Conservation (phyloP, 2,113 vertebrate species). For the Narcine bancroftii region DNA sequence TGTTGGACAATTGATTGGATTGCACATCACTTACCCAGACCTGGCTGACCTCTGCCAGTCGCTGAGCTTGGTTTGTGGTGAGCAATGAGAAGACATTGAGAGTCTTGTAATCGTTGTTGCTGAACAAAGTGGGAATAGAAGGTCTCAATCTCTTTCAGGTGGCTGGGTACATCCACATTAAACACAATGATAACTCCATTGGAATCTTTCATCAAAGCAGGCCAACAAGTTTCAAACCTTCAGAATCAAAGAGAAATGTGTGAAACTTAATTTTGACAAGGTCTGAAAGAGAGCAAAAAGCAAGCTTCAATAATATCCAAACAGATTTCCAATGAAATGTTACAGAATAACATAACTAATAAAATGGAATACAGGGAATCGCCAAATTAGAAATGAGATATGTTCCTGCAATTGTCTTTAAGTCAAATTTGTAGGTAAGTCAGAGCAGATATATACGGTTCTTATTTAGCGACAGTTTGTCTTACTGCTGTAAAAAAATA, state of each 20-base stretch:
- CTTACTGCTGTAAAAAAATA: too few relatives aligned
- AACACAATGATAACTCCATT: slow-evolving; percentile 84
- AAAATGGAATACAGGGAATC: too few relatives aligned
- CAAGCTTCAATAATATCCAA: neutral
- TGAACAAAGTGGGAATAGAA: slow-evolving; percentile 83
- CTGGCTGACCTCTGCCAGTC: slow-evolving; percentile 51
- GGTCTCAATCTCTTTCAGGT: slow-evolving; percentile 78
- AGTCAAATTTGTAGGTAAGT: too few relatives aligned
- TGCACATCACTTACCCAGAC: slow-evolving; percentile 65
- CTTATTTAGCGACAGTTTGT: too few relatives aligned
- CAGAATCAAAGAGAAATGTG: neutral
- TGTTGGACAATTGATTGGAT: neutral
- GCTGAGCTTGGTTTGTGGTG: slow-evolving; percentile 82
- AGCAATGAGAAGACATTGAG: slow-evolving; percentile 82
- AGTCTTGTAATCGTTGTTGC: slow-evolving; percentile 69
- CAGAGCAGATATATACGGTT: too few relatives aligned
- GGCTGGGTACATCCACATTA: slow-evolving; percentile 77
- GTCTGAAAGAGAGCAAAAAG: neutral
- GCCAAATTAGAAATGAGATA: too few relatives aligned
- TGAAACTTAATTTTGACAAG: neutral
- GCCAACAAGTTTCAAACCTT: slow-evolving; percentile 94
- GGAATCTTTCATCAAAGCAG: slow-evolving; percentile 80
- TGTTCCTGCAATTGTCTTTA: too few relatives aligned
- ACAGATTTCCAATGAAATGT: neutral
- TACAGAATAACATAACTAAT: neutral